A percentile compares a stretch with the other conserved stretches of the same genome.
Conservation (phyloP, 2,797 vertebrate genomes). For the Chromis chromis region DNA sequence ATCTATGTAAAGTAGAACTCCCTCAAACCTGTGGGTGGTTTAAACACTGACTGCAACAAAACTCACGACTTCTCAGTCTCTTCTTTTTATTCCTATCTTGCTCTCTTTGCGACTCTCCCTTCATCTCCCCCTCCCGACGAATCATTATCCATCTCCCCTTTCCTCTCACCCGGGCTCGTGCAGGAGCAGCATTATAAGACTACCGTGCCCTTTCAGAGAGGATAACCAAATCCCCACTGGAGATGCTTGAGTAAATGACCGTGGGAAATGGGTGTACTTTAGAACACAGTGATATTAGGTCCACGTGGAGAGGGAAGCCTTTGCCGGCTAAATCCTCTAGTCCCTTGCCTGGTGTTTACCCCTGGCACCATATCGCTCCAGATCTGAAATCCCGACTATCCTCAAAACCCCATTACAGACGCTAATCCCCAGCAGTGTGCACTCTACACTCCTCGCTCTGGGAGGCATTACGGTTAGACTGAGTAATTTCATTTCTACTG, state of each 20-base stretch:
- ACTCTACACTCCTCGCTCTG: constrained; percentile 48
- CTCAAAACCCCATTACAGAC: constrained; percentile 79
- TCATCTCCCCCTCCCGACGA: constrained; percentile 43
- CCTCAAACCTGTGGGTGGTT: background rate
- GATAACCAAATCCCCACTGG: constrained; percentile 74
- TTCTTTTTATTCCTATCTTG: constrained; percentile 1
- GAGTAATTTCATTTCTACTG: constrained; percentile 63
- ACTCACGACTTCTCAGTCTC: constrained; percentile 22
- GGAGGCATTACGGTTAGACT: constrained; percentile 59
- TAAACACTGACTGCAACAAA: background rate
- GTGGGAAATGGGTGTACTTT: constrained; percentile 78
- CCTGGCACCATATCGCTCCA: constrained; percentile 75
- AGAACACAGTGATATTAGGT: constrained; percentile 69
- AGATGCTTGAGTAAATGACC: constrained; percentile 77
- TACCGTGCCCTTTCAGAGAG: constrained; percentile 65
- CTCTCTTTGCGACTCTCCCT: constrained; percentile 16
- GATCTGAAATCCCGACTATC: constrained; percentile 79
- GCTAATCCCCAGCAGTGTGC: constrained; percentile 72
- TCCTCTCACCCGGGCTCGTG: constrained; percentile 28
- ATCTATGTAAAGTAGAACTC: background rate
- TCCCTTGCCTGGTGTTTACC: constrained; percentile 75
- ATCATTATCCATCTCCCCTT: constrained; percentile 55
- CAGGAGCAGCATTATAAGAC: constrained; percentile 56
- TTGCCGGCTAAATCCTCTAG: constrained; percentile 70
- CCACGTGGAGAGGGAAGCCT: constrained; percentile 70